Conservation (phyloP, 1,140 invertebrate species). For the Dreissena polymorpha region DNA sequence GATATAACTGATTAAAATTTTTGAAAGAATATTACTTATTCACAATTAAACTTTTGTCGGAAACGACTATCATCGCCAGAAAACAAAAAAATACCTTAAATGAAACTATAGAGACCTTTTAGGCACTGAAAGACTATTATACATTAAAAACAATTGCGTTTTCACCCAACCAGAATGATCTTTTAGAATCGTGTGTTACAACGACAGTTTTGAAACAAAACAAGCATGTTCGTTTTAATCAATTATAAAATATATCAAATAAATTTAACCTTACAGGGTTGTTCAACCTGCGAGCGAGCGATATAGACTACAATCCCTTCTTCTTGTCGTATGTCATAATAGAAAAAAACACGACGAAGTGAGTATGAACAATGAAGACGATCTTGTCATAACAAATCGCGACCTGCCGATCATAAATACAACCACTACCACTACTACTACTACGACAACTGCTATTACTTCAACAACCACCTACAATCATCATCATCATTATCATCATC, state of each 20-base stretch:
- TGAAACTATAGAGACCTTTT: not conserved
- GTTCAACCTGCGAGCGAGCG: constrained; percentile 94
- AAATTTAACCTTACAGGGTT: constrained; percentile 83
- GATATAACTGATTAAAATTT: not conserved
- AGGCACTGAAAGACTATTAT: not conserved
- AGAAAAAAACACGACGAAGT: constrained; percentile 66
- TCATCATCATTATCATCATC: no score
- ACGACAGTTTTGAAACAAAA: no score
- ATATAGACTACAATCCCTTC: constrained; percentile 97
- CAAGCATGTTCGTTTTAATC: no score
- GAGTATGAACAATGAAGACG: constrained; percentile 3
- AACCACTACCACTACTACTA: no score
- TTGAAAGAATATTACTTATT: not conserved
- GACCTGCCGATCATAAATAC: no score
- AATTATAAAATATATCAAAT: no score
- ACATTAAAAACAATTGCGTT: not conserved
- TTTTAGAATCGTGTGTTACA: no score
- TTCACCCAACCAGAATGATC: no score
- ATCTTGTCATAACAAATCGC: no score
- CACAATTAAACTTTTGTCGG: not conserved
- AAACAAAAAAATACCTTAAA: not conserved
- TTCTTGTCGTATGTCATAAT: constrained; percentile 95
- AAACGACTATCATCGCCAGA: no score
- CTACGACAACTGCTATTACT: no score
- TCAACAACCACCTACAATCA: no score